Percentiles rank a stretch among this genome's conserved stretches.
phyloP scores from a whole-genome alignment of 2,888 invertebrate genomes.

The Ichneumon xanthorius region DNA sequence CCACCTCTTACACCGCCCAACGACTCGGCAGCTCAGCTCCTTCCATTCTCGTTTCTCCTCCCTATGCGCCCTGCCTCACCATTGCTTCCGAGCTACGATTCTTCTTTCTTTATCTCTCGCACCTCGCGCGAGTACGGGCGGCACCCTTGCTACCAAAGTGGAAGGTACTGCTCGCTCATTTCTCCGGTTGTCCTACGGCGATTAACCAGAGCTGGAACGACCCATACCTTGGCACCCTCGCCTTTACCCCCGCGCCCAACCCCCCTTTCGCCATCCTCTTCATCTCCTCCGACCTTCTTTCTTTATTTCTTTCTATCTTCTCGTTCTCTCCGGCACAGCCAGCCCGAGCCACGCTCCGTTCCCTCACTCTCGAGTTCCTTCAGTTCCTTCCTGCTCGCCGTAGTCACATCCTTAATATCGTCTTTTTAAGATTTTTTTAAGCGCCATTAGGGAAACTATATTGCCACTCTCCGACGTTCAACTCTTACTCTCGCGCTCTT shows the following conservation, averaged over 20 bases:
- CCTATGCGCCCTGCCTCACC: conserved; percentile 44
- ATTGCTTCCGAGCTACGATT: conserved; percentile 32
- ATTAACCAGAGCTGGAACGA: conserved; percentile 82
- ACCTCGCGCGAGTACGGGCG: conserved; percentile 46
- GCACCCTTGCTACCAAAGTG: conserved; percentile 66
- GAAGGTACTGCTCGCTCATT: conserved; percentile 83
- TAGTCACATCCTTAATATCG: conserved; percentile 85
- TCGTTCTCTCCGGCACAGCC: conserved; percentile 49
- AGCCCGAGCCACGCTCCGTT: conserved; percentile 47
- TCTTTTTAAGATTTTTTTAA: conserved; percentile 84
- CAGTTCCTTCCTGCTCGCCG: conserved; percentile 72
- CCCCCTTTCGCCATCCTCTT: conserved; percentile 40
- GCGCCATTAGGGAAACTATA: conserved; percentile 85
- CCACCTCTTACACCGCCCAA: conserved; percentile 65
- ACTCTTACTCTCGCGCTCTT: conserved; percentile 38
- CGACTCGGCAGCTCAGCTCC: conserved; percentile 55
- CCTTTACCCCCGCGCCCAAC: conserved; percentile 25
- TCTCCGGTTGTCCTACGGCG: conserved; percentile 85
- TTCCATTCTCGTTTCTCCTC: conserved; percentile 53
- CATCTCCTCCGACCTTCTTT: conserved; percentile 67
- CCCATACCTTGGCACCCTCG: conserved; percentile 64
- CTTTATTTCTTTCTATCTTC: conserved; percentile 52
- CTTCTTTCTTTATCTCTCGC: conserved; percentile 60
- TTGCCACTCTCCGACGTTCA: conserved; percentile 80
- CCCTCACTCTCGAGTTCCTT: conserved; percentile 68